These are phyloP conservation scores for Tipula vernalis DNA, from an alignment of 2,888 invertebrate genomes.

Conservation along the genomic window DNA sequence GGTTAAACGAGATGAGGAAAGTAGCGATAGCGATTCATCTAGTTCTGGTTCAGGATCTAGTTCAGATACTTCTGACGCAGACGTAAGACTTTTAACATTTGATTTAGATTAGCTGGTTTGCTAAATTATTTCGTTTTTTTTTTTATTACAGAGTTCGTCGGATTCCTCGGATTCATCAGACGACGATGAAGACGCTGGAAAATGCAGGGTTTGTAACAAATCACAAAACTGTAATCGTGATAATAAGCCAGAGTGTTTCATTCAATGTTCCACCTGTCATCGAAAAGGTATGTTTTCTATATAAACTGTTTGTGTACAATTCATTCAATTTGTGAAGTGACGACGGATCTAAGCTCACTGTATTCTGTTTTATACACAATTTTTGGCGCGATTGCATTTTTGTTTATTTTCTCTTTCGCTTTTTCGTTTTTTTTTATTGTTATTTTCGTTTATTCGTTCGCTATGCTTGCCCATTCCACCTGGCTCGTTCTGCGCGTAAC, in stretches of 20 bases:
- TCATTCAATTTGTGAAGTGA: neutral
- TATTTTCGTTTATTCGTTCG: neutral
- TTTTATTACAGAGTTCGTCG: neutral
- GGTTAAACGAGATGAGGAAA: slow-evolving; percentile 21
- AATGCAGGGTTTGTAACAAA: slow-evolving; percentile 46
- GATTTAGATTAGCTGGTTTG: neutral
- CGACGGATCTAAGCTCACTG: neutral
- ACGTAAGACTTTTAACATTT: neutral
- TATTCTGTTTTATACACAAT: neutral
- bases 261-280: slow-evolving; percentile 45
- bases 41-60: slow-evolving; percentile 31
- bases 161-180: slow-evolving; percentile 17
- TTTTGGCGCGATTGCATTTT: neutral
- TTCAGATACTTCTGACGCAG: slow-evolving; percentile 14
- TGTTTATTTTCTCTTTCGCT: neutral
- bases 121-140: neutral
- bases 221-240: slow-evolving; percentile 45
- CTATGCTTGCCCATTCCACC: neutral
- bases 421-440: neutral
- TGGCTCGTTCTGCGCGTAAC: neutral
- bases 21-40: slow-evolving; percentile 29
- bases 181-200: slow-evolving; percentile 26
- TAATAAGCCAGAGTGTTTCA: slow-evolving; percentile 46
- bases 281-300: slow-evolving; percentile 38
- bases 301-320: neutral